Conservation (phyloP, 1,140 invertebrate species). For the Drosophila equinoxialis region DNA sequence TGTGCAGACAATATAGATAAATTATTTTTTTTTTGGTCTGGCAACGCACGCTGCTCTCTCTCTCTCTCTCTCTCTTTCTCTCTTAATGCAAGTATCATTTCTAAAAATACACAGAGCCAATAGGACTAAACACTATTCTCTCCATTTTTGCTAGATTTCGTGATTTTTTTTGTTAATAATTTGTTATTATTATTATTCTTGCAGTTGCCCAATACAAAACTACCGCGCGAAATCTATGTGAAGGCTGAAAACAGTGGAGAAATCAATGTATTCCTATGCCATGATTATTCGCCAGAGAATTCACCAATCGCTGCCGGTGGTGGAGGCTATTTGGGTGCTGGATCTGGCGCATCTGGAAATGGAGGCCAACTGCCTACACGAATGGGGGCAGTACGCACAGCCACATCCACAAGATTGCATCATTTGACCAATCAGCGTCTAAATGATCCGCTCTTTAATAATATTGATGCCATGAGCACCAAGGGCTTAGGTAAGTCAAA, state of each 20-base stretch:
- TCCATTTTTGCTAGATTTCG: constrained; percentile 17
- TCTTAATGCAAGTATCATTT: constrained; percentile 55
- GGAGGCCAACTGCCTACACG: constrained; percentile 3
- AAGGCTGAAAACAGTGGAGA: constrained; percentile 92
- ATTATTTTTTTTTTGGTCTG: background rate
- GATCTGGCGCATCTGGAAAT: background rate
- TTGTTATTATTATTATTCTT: constrained; percentile 50
- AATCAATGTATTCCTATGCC: constrained; percentile 96
- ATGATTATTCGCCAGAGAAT: constrained; percentile 86
- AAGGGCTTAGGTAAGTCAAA: constrained; percentile 57
- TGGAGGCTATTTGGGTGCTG: constrained; percentile 37
- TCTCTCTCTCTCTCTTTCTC: background rate
- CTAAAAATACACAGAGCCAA: constrained; percentile 50
- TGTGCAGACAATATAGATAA: background rate
- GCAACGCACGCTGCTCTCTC: background rate
- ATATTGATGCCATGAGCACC: constrained; percentile 75
- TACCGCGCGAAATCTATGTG: constrained; percentile 91
- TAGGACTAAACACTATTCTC: background rate
- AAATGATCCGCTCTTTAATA: constrained; percentile 79
- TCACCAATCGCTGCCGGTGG: constrained; percentile 64
- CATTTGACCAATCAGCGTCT: constrained; percentile 57
- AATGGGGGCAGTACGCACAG: constrained; percentile 65
- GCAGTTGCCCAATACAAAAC: constrained; percentile 85
- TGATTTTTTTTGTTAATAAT: constrained; percentile 30
- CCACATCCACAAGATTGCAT: constrained; percentile 73